Conservation (phyloP, 2,888 invertebrate species). For the Scaptomyza polygonia region DNA sequence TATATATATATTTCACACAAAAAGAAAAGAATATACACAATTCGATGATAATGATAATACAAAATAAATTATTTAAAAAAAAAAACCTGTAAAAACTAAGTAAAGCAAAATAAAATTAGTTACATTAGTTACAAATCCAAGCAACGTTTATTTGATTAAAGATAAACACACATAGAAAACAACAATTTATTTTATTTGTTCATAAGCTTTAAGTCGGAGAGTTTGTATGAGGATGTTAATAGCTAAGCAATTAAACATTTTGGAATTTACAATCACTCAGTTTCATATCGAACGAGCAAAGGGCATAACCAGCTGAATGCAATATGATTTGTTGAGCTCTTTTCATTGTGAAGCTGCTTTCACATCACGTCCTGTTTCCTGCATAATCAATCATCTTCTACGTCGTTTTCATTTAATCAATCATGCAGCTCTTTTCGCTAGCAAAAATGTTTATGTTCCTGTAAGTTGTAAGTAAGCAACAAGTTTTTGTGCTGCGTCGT, state of each 20-base stretch:
- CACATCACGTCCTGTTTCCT: background rate
- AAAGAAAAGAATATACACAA: slow-evolving; percentile 62
- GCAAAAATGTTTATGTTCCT: background rate
- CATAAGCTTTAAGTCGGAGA: background rate
- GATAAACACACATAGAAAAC: slow-evolving; percentile 9
- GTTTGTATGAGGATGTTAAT: background rate
- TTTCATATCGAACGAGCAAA: background rate
- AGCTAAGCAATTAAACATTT: background rate
- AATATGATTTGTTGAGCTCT: background rate
- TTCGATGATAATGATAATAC: slow-evolving; percentile 70
- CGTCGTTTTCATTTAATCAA: slow-evolving; percentile 8
- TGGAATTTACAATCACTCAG: background rate
- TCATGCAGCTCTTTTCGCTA: slow-evolving; percentile 6
- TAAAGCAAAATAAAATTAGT: slow-evolving; percentile 80
- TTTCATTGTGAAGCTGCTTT: background rate
- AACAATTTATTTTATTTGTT: background rate
- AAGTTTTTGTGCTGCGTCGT: slow-evolving; percentile 5
- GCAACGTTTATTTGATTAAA: slow-evolving; percentile 51
- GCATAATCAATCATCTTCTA: slow-evolving; percentile 2
- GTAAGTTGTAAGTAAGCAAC: background rate
- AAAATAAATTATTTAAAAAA: slow-evolving; percentile 70
- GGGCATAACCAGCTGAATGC: background rate
- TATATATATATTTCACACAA: slow-evolving; percentile 57
- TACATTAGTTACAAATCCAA: slow-evolving; percentile 77
- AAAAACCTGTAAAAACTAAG: slow-evolving; percentile 74